Conservation (phyloP, 2,113 vertebrate genomes). For the Centropus bengalensis region DNA sequence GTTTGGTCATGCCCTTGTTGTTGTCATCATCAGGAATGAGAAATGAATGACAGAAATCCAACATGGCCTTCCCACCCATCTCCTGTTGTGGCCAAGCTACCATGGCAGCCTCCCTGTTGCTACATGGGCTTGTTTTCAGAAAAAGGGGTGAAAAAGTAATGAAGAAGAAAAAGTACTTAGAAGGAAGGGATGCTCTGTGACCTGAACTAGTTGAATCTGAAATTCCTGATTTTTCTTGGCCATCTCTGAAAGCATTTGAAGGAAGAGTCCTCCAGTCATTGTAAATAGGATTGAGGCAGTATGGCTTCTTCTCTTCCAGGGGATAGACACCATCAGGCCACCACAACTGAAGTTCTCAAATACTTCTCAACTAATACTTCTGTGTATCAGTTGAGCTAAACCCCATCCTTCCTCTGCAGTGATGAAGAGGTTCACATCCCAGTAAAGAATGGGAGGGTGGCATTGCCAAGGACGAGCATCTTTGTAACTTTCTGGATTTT, state of each 20-base stretch:
- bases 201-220: neutral
- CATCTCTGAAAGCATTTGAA: neutral
- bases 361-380: neutral
- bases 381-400: neutral
- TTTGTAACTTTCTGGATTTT: neutral
- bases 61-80: neutral
- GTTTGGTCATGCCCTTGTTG: neutral
- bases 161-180: neutral
- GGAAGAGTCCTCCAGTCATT: neutral
- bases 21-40: neutral
- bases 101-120: neutral
- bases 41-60: neutral
- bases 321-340: neutral
- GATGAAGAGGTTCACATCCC: neutral
- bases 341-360: neutral
- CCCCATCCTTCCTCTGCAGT: neutral
- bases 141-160: neutral
- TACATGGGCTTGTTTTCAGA: neutral
- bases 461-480: neutral
- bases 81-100: rapidly evolving
- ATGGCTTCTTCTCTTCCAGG: neutral
- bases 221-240: neutral
- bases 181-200: neutral
- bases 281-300: neutral
- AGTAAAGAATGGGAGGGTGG: neutral